Percentiles rank a stretch among this genome's conserved stretches.
Conservation (phyloP, 2,113 vertebrate species). For the Rutilus rutilus region DNA sequence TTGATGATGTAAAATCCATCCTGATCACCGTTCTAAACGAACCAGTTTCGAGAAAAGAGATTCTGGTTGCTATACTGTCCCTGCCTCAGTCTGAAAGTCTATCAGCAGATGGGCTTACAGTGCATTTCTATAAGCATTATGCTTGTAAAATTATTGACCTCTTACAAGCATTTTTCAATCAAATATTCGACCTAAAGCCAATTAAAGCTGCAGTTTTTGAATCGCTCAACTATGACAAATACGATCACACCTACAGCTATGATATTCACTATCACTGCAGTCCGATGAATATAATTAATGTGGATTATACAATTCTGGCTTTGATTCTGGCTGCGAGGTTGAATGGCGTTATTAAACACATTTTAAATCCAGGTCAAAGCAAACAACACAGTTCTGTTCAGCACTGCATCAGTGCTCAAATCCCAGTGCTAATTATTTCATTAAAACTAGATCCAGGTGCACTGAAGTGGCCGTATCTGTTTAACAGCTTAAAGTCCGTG, state of each 20-base stretch:
- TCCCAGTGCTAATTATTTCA: slow-evolving; percentile 14
- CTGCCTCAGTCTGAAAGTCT: slow-evolving; percentile 10
- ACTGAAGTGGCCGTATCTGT: slow-evolving; percentile 44
- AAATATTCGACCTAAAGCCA: slow-evolving; percentile 33
- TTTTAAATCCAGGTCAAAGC: slow-evolving; percentile 36
- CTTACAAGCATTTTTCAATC: slow-evolving; percentile 53
- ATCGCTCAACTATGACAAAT: background rate
- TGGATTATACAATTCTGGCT: slow-evolving; percentile 52
- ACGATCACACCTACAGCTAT: slow-evolving; percentile 50
- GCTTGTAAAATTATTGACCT: slow-evolving; percentile 36
- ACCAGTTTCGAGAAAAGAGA: slow-evolving; percentile 42
- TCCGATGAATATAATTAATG: slow-evolving; percentile 8
- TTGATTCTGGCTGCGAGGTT: slow-evolving; percentile 44
- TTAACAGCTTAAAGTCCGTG: slow-evolving; percentile 25
- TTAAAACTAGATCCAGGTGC: slow-evolving; percentile 34
- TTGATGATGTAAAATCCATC: slow-evolving; percentile 28
- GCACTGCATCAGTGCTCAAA: background rate
- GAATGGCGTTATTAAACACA: slow-evolving; percentile 26
- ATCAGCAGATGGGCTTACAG: slow-evolving; percentile 46
- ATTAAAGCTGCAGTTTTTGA: slow-evolving; percentile 1
- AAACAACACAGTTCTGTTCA: background rate
- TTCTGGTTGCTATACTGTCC: slow-evolving; percentile 41
- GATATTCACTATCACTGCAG: background rate
- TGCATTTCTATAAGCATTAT: slow-evolving; percentile 47
- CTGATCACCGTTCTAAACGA: slow-evolving; percentile 32